Conservation (phyloP, 2,797 vertebrate species). For the Hippopotamyrus pictus region DNA sequence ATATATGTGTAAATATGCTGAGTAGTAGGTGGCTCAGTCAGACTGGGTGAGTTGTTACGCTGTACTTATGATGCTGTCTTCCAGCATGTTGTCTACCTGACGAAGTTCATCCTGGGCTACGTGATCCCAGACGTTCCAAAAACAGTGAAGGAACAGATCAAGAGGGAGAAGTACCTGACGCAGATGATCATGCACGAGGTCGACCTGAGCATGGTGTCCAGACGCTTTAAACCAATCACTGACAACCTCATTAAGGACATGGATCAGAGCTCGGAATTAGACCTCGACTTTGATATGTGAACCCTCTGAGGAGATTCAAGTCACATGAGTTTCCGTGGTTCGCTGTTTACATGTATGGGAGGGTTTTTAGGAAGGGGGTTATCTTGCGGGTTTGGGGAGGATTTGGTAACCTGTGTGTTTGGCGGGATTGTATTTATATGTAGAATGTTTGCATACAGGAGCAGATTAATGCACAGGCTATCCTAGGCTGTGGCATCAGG, state of each 20-base stretch:
- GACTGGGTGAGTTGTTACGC: not conserved
- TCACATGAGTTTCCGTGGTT: not conserved
- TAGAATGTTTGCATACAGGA: not conserved
- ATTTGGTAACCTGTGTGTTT: not conserved
- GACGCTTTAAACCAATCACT: conserved; percentile 48
- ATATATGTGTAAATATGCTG: not conserved
- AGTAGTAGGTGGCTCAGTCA: not conserved
- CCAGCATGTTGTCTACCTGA: conserved; percentile 86
- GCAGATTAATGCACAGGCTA: not conserved
- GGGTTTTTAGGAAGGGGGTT: not conserved
- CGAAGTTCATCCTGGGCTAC: conserved; percentile 84
- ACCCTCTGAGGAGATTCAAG: not conserved
- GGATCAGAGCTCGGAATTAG: conserved; percentile 22
- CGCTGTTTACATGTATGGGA: not conserved
- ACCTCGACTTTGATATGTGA: conserved; percentile 29
- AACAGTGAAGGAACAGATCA: conserved; percentile 75
- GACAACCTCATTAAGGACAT: conserved; percentile 38
- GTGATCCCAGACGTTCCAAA: conserved; percentile 78
- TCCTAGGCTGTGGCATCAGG: not conserved
- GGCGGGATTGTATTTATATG: not conserved
- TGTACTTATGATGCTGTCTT: not conserved
- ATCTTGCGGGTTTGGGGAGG: not conserved
- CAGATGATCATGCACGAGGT: conserved; percentile 79
- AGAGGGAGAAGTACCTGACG: conserved; percentile 81
- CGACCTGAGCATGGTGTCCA: conserved; percentile 71